phyloP scores from a whole-genome alignment of 2,113 vertebrate species.

The Bungarus multicinctus region DNA sequence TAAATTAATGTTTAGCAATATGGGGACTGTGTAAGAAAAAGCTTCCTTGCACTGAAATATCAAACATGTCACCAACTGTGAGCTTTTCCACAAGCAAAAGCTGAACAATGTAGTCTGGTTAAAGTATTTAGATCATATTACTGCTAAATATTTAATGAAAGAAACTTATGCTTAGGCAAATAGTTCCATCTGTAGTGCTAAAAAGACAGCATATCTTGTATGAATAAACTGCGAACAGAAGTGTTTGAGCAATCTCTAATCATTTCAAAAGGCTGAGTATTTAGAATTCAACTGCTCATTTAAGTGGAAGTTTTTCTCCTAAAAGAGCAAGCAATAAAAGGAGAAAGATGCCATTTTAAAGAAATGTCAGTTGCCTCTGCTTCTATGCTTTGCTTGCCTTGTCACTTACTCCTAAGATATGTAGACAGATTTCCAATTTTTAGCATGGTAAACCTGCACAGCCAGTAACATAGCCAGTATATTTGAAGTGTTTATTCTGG shows the following conservation, averaged over 20 bases:
- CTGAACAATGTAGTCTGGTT: constrained; percentile 46
- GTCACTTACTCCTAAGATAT: constrained; percentile 28
- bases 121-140: constrained; percentile 64
- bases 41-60: constrained; percentile 45
- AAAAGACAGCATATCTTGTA: constrained; percentile 52
- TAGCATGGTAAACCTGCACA: constrained; percentile 32
- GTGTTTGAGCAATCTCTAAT: constrained; percentile 53
- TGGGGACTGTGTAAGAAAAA: constrained; percentile 45
- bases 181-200: constrained; percentile 55
- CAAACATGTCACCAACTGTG: constrained; percentile 40
- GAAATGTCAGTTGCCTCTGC: constrained; percentile 42
- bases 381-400: constrained; percentile 51
- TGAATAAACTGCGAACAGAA: constrained; percentile 65
- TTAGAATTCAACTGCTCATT: constrained; percentile 61
- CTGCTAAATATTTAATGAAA: constrained; percentile 67
- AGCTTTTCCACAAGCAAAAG: constrained; percentile 47
- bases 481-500: not conserved
- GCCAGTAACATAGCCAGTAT: constrained; percentile 3
- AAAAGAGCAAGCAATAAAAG: constrained; percentile 39
- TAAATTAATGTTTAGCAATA: constrained; percentile 41
- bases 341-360: constrained; percentile 48
- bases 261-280: constrained; percentile 60
- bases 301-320: constrained; percentile 58
- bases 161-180: constrained; percentile 61
- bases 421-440: constrained; percentile 40